These are phyloP conservation scores for Sebastiscus albofasciatus DNA, from an alignment of 2,797 vertebrate species.

Conservation along the genomic window DNA sequence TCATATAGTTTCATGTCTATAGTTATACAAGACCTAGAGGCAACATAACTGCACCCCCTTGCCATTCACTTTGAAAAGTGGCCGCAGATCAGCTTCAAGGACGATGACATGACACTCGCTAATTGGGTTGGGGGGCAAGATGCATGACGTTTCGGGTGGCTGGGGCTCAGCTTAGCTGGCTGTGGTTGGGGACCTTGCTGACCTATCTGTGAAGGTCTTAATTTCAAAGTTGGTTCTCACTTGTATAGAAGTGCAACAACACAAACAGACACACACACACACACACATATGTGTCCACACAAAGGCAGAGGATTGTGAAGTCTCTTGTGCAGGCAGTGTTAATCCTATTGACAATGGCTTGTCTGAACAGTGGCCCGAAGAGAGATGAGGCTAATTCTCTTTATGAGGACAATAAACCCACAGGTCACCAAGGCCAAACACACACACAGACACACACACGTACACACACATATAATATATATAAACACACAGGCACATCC, in stretches of 20 bases:
- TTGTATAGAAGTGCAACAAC: constrained; percentile 10
- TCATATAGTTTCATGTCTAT: background rate
- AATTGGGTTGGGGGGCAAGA: constrained; percentile 14
- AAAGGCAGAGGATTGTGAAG: constrained; percentile 39
- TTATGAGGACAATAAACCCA: constrained; percentile 60
- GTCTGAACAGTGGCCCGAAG: constrained; percentile 63
- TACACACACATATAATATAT: background rate
- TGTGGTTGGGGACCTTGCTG: constrained; percentile 24
- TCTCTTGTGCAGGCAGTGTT: constrained; percentile 52
- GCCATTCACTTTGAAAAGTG: background rate
- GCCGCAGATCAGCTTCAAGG: constrained; percentile 13
- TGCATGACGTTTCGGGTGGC: background rate
- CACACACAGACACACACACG: background rate
- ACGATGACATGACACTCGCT: constrained; percentile 6
- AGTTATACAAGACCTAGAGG: background rate
- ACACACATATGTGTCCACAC: constrained; percentile 3
- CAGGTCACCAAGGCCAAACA: constrained; percentile 49
- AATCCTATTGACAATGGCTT: constrained; percentile 70
- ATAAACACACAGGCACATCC: constrained; percentile 7
- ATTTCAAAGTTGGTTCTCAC: constrained; percentile 21
- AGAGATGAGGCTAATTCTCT: constrained; percentile 70
- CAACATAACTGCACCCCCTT: background rate
- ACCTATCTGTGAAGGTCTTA: constrained; percentile 42
- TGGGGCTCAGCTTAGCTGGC: background rate
- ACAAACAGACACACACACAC: background rate